Base-by-base conservation (phyloP, 1,140 invertebrate species). In the Drosophila dunni region DNA sequence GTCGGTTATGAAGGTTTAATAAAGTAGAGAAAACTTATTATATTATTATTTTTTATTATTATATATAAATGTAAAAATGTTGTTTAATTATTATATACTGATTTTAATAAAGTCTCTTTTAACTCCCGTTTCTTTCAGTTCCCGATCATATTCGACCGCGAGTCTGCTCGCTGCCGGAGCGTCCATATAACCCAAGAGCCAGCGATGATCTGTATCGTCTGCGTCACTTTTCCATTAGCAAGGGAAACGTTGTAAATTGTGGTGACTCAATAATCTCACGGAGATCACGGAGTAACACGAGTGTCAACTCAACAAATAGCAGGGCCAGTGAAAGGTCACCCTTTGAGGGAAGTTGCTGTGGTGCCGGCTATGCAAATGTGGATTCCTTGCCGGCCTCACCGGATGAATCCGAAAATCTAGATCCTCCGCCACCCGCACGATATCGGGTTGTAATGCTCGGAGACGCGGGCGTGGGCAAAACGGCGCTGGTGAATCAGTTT, bases 251-350 rank as follows among this genome's bases (percentile, higher is more conserved):
- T 24, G 95, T 98, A 57, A 98, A 98, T 93, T 96, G 96, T 69
- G 97, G 97, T 0, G 97, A 98, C 93, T 96, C 96, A 42, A 96
- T 97, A 73, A 97, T 97, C 77, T 96, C 96, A 56, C 93, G 96
- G 10, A 92, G 96, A 13, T 97, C 96, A 24, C 94, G 96, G 15
- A 96, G 96, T 53, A 97, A 97, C 86, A 97, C 96, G 1, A 97
- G 96, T 73, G 95, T 97, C 58, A 97, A 97, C 91, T 96, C 95
- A 7, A 96, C 95, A 4, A 95, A 95, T 63, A 97, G 96, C 91
- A 95, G 96, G 48, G 96, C 96, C 6, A 96, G 96, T 11, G 96
- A 97, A 78, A 93, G 96, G 58, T 97, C 96, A 0, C 96, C 96
- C 0, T 97, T 97, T 89, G 96, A 97, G 61, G 96, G 96, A 0